A percentile compares a stretch with the other conserved stretches of the same genome.
phyloP scores from a whole-genome alignment of 2,888 invertebrate species.

The Thalpophila matura region DNA sequence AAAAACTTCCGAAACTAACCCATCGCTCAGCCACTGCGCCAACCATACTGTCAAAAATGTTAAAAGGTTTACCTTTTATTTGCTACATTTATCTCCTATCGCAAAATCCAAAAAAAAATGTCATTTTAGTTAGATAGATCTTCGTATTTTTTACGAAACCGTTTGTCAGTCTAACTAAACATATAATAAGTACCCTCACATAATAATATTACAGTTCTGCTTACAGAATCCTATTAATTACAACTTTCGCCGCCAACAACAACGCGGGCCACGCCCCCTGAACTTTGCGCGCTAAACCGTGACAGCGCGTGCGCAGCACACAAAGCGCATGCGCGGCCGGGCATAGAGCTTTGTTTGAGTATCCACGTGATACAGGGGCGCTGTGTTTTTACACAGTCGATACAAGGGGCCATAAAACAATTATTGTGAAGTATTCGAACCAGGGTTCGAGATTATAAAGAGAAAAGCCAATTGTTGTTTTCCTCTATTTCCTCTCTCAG shows the following conservation, averaged over 20 bases:
- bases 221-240: conserved; percentile 38
- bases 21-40: no score
- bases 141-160: background rate
- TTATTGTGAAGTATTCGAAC: no score
- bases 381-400: background rate
- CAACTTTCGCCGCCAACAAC: conserved; percentile 41
- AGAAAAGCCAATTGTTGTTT: no score
- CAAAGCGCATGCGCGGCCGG: conserved; percentile 27
- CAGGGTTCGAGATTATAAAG: no score
- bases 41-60: no score
- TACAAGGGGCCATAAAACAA: no score
- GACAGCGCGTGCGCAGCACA: conserved; percentile 55
- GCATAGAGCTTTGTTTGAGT: conserved; percentile 32
- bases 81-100: no score
- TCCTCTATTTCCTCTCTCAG: no score
- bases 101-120: no score
- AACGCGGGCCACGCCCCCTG: conserved; percentile 36
- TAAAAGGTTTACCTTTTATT: no score
- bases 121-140: no score
- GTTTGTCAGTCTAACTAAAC: background rate
- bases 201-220: background rate
- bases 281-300: conserved; percentile 30
- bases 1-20: no score
- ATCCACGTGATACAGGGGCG: conserved; percentile 10
- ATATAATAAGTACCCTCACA: background rate